These are phyloP conservation scores for Cotesia typhae DNA, from an alignment of 1,140 invertebrate species.

Conservation along the genomic window DNA sequence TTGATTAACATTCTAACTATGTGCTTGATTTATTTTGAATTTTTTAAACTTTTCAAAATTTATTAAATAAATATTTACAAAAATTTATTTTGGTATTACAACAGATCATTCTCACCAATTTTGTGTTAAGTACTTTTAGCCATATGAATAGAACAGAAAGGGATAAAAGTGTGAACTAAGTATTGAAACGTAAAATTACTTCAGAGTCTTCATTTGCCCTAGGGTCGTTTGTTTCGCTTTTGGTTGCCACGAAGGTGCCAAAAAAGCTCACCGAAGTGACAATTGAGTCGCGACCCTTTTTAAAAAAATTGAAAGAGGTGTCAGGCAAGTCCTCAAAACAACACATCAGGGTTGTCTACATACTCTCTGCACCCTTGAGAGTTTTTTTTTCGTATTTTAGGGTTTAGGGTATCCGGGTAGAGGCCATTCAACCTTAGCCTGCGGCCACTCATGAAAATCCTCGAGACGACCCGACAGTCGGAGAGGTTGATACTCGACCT, in stretches of 20 bases:
- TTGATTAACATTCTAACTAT: no score
- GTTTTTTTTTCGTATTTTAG: slow-evolving; percentile 18
- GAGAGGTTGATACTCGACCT: slow-evolving; percentile 50
- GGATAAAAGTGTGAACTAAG: no score
- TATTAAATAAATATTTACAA: no score
- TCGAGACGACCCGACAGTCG: slow-evolving; percentile 47
- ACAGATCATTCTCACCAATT: no score
- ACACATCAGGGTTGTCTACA: slow-evolving; percentile 9
- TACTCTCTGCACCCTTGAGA: not conserved
- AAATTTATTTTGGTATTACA: no score
- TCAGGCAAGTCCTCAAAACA: slow-evolving; percentile 11
- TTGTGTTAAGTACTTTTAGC: no score
- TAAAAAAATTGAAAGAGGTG: slow-evolving; percentile 10
- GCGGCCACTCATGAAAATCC: slow-evolving; percentile 42
- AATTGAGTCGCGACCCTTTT: slow-evolving; percentile 4
- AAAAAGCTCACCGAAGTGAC: slow-evolving; percentile 18
- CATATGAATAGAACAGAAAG: no score
- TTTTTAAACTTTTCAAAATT: no score
- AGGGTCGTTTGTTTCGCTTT: not conserved
- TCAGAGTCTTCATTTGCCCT: no score
- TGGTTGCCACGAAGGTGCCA: slow-evolving; percentile 13
- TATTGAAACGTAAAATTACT: no score
- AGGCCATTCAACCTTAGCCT: slow-evolving; percentile 41
- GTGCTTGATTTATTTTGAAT: no score
- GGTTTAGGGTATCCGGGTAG: slow-evolving; percentile 26